Evolutionary conservation across 2,113 vertebrate species (phyloP), one percentile per base, ranked within the genome.

Genomic region (Tor tambroides): DNA sequence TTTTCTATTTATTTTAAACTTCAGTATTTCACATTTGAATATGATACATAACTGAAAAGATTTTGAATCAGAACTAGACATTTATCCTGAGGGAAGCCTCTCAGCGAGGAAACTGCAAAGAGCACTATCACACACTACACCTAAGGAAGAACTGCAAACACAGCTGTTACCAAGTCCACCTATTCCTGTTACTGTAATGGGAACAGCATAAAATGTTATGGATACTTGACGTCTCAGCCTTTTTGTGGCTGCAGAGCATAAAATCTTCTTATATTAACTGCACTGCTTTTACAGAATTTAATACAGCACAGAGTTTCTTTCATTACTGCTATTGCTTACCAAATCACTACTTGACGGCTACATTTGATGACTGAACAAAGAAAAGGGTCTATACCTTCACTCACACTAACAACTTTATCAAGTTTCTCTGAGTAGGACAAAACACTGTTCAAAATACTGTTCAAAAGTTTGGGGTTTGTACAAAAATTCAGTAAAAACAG

Each of bases 211-310:
- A 80, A 81, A 1, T 43, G 35, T 43, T 35, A 14, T 2, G 15
- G 30, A 59, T 59, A 35, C 56, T 77, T 79, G 26, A 79, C 0
- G 4, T 78, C 49, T 78, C 49, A 35, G 26, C 26, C 10, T 56
- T 79, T 56, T 35, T 56, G 51, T 23, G 4, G 28, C 51, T 59
- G 30, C 4, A 59, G 17, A 56, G 49, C 8, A n/a, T n/a, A 79
- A 74, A n/a, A 72, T 21, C 9, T 38, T 21, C 19, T 38, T 30
- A 17, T 67, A 30, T 67, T 1, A 28, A 72, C 32, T 35, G 30
- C 30, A 75, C 72, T 76, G 74, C 41, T 76, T 80, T 54, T 80
- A 35, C 77, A 80, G 46, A 21, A 59, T 80, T 61, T 59, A 59
- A 80, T 23, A 59, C 4, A 12, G 11, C 32, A n/a, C 30, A 26